Evolutionary conservation across 2,113 vertebrate genomes (phyloP).

Genomic region (Zeus faber): DNA sequence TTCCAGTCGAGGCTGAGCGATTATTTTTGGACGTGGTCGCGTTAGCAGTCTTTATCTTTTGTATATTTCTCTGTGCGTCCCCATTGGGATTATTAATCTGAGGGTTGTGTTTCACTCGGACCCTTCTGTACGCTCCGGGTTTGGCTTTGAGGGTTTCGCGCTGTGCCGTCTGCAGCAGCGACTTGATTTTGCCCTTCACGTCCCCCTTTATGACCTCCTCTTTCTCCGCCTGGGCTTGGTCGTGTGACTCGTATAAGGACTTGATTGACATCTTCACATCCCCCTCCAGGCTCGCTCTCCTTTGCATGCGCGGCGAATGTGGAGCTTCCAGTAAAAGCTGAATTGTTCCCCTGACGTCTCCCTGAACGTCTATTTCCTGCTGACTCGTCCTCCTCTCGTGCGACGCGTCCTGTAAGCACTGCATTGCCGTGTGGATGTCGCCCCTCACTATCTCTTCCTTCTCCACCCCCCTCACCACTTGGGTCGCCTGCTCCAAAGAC

Average conservation of each 20-base stretch:
- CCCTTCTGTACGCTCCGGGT: slow-evolving; percentile 69
- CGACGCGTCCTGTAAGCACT: slow-evolving; percentile 66
- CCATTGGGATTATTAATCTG: slow-evolving; percentile 60
- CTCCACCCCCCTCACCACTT: slow-evolving; percentile 69
- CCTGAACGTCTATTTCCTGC: slow-evolving; percentile 65
- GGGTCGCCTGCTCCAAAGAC: slow-evolving; percentile 78
- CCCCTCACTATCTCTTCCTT: slow-evolving; percentile 74
- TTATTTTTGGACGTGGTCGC: slow-evolving; percentile 42
- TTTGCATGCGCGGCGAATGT: slow-evolving; percentile 62
- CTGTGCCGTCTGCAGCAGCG: slow-evolving; percentile 75
- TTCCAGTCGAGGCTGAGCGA: slow-evolving; percentile 38
- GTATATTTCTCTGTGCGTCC: slow-evolving; percentile 58
- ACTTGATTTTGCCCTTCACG: slow-evolving; percentile 76
- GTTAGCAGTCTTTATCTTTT: slow-evolving; percentile 64
- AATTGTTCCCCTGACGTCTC: slow-evolving; percentile 71
- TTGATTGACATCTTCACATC: slow-evolving; percentile 73
- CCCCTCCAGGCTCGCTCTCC: slow-evolving; percentile 53
- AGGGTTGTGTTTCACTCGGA: slow-evolving; percentile 62
- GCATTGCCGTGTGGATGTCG: slow-evolving; percentile 65
- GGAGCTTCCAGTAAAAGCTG: slow-evolving; percentile 73
- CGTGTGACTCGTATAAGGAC: slow-evolving; percentile 67
- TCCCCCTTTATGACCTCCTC: slow-evolving; percentile 74
- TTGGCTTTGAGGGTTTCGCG: slow-evolving; percentile 67
- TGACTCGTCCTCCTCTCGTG: slow-evolving; percentile 65
- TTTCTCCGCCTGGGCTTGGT: slow-evolving; percentile 65